Evolutionary conservation across 2,113 vertebrate species (phyloP).

Genomic region (Strix aluco): DNA sequence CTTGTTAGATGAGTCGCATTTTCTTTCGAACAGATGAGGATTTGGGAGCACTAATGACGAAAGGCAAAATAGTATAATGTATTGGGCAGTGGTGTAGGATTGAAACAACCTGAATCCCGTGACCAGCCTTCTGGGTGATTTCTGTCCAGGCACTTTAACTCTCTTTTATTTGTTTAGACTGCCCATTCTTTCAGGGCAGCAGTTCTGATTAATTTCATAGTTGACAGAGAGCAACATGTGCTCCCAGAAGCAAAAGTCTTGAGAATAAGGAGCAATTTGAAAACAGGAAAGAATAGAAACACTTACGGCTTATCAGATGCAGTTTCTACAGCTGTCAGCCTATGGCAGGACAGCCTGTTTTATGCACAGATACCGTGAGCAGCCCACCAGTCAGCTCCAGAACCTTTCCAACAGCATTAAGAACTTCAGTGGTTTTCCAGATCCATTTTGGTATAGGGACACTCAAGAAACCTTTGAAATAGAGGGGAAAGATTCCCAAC

Average conservation of each 20-base stretch:
- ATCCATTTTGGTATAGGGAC: not conserved
- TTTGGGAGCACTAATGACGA: not conserved
- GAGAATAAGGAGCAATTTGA: not conserved
- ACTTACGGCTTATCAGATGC: not conserved
- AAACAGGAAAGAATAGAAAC: not conserved
- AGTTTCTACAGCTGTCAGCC: not conserved
- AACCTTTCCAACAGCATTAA: not conserved
- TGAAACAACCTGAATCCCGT: not conserved
- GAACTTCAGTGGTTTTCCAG: not conserved
- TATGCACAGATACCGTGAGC: not conserved
- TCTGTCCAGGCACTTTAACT: not conserved
- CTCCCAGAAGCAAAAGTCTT: not conserved
- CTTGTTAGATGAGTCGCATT: not conserved
- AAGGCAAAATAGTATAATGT: not conserved
- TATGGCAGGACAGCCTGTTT: not conserved
- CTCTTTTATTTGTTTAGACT: not conserved
- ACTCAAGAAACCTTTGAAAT: not conserved
- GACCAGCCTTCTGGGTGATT: not conserved
- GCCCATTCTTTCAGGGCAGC: not conserved
- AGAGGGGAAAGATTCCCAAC: not conserved
- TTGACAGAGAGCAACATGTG: not conserved
- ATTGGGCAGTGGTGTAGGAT: fast-evolving
- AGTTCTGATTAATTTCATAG: not conserved
- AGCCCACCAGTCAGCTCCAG: not conserved
- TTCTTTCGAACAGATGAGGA: not conserved